phyloP scores from a whole-genome alignment of 2,888 invertebrate species.

The Tholera decimalis region DNA sequence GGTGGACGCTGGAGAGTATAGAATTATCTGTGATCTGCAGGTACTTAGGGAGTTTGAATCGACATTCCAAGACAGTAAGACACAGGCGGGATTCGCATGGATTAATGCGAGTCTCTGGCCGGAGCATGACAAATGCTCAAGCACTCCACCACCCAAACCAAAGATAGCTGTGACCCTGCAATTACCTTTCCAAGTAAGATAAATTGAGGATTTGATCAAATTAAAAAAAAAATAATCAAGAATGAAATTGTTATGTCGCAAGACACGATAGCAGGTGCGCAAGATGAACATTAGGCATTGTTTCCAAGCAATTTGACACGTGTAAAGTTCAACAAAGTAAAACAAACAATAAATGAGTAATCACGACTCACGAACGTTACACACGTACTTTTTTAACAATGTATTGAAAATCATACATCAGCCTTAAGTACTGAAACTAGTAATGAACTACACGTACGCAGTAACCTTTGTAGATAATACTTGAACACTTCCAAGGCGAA shows the following conservation, averaged over 20 bases:
- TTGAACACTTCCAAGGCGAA: conserved; percentile 67
- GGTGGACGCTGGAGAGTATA: too few relatives aligned
- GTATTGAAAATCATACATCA: conserved; percentile 59
- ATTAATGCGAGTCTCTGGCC: too few relatives aligned
- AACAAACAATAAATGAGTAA: conserved; percentile 67
- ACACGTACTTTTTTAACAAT: conserved; percentile 68
- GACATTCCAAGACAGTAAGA: too few relatives aligned
- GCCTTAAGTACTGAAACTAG: conserved; percentile 48
- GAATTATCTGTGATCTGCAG: too few relatives aligned
- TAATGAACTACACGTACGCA: conserved; percentile 55
- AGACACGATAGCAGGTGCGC: conserved; percentile 40
- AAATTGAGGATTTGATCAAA: too few relatives aligned
- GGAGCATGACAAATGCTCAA: too few relatives aligned
- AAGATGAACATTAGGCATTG: conserved; percentile 55
- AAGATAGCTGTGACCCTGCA: too few relatives aligned
- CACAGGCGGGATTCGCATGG: too few relatives aligned
- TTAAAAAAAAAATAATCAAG: conserved; percentile 13
- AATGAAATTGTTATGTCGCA: conserved; percentile 37
- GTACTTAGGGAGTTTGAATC: too few relatives aligned
- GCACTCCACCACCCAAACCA: too few relatives aligned
- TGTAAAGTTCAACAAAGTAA: conserved; percentile 70
- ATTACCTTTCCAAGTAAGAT: too few relatives aligned
- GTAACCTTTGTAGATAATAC: conserved; percentile 64
- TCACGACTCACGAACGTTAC: conserved; percentile 75
- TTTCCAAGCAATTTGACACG: conserved; percentile 66